These are phyloP conservation scores for Bettongia penicillata DNA, from an alignment of 2,113 vertebrate species.

Conservation along the genomic window DNA sequence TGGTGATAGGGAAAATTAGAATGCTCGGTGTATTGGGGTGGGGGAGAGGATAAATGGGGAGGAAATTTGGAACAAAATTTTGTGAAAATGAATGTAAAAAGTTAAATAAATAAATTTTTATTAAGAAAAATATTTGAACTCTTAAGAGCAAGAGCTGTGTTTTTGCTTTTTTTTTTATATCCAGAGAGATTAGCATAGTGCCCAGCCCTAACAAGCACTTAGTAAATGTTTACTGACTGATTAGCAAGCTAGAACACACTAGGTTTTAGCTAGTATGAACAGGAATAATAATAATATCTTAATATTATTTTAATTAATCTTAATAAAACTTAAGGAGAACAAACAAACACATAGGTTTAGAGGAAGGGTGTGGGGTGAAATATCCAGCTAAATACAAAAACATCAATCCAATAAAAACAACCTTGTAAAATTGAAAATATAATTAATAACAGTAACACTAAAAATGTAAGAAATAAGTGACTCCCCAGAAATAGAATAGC, in stretches of 20 bases:
- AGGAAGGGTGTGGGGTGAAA: neutral
- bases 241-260: neutral
- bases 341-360: neutral
- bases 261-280: neutral
- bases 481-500: neutral
- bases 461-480: neutral
- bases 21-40: no score
- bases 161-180: neutral
- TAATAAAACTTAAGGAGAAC: neutral
- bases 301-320: neutral
- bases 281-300: neutral
- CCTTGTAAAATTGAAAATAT: neutral
- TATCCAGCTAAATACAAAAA: neutral
- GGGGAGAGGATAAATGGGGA: no score
- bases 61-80: no score
- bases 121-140: no score
- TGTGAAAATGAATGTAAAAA: no score
- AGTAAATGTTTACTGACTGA: neutral
- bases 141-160: neutral
- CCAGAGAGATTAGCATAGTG: neutral
- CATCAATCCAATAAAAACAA: neutral
- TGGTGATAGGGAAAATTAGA: no score
- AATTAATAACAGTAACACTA: neutral
- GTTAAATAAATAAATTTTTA: no score
- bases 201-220: neutral